Evolutionary conservation across 2,888 invertebrate genomes (phyloP).

Genomic region (Clanis bilineata): DNA sequence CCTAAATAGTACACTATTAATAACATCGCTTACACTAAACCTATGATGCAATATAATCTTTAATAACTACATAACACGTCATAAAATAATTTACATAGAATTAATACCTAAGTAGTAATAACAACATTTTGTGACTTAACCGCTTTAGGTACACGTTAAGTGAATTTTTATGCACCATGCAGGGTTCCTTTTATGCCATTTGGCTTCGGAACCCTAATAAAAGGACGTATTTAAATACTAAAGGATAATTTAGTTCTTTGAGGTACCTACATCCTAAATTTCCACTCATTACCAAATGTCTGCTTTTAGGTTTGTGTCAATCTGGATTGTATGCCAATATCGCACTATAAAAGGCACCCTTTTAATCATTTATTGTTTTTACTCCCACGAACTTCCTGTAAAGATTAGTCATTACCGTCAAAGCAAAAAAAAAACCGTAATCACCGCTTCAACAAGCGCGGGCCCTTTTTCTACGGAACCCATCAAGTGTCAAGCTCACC

Average conservation of each 20-base stretch:
- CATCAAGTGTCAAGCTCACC: constrained; percentile 10
- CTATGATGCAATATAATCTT: neutral
- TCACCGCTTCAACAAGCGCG: neutral
- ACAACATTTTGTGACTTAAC: neutral
- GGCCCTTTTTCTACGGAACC: neutral
- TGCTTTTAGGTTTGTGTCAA: no score
- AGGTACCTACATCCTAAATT: no score
- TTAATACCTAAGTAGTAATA: neutral
- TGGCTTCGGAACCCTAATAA: no score
- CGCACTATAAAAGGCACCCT: neutral
- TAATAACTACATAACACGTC: neutral
- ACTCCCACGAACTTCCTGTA: neutral
- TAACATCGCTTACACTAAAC: neutral
- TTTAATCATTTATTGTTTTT: neutral
- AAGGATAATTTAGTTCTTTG: no score
- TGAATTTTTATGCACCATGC: neutral
- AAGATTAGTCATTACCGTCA: neutral
- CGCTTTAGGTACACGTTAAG: neutral
- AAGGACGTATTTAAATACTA: no score
- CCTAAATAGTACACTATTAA: neutral
- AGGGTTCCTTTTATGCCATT: no score
- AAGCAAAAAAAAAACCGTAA: neutral
- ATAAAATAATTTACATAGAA: neutral
- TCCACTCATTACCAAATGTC: no score
- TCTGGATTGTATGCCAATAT: no score